Evolutionary conservation across 2,797 vertebrate species (phyloP).

Genomic region (Sparus aurata): DNA sequence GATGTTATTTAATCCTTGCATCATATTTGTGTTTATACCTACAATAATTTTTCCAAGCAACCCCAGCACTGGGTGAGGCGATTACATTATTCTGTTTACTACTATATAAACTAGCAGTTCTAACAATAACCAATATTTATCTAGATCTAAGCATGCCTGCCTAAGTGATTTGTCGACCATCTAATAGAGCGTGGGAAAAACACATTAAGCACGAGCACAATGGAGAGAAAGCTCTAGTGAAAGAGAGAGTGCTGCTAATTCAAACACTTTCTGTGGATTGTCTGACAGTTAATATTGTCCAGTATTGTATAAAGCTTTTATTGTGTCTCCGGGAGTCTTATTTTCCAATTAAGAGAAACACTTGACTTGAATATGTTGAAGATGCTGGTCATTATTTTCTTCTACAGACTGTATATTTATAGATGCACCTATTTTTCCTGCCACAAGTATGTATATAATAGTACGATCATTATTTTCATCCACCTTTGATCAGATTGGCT

Average conservation of each 20-base stretch:
- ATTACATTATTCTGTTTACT: constrained; percentile 4
- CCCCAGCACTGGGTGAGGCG: not conserved
- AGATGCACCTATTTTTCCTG: too few relatives aligned
- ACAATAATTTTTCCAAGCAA: not conserved
- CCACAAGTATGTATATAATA: too few relatives aligned
- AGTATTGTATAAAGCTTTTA: not conserved
- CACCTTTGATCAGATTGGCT: not conserved
- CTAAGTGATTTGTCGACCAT: constrained; percentile 3
- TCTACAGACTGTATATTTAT: not conserved
- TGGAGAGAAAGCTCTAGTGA: not conserved
- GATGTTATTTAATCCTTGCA: constrained; percentile 13
- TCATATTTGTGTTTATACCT: constrained; percentile 10
- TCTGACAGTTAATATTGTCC: not conserved
- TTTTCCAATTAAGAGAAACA: not conserved
- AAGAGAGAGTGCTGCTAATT: not conserved
- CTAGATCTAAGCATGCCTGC: constrained; percentile 3
- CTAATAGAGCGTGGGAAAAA: constrained; percentile 8
- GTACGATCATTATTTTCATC: too few relatives aligned
- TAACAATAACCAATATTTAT: constrained; percentile 29
- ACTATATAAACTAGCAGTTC: not conserved
- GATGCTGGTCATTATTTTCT: not conserved
- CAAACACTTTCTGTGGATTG: not conserved
- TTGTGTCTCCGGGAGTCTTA: not conserved
- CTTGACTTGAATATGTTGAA: not conserved
- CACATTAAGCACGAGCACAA: not conserved